Evolutionary conservation across 2,888 invertebrate species (phyloP).

Genomic region (Spilarctia lutea): DNA sequence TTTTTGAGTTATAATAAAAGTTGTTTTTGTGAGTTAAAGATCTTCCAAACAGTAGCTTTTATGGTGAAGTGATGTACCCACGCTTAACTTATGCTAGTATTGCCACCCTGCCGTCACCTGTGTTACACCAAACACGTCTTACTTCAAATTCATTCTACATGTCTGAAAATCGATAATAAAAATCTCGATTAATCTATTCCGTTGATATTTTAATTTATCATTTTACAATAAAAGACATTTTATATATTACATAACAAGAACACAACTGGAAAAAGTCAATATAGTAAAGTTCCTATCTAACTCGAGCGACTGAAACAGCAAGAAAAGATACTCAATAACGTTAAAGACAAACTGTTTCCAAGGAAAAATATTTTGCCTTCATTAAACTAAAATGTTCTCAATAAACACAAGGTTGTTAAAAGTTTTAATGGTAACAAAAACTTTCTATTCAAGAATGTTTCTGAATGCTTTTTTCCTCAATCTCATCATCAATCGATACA

Average conservation of each 20-base stretch:
- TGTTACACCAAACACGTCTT: too few species aligned
- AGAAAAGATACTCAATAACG: neutral
- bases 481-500: neutral
- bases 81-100: too few species aligned
- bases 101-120: too few species aligned
- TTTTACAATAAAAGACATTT: neutral
- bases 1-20: too few species aligned
- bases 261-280: neutral
- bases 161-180: too few species aligned
- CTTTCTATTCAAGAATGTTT: neutral
- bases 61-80: too few species aligned
- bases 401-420: constrained; percentile 22
- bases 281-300: neutral
- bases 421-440: constrained; percentile 35
- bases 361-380: constrained; percentile 16
- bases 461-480: neutral
- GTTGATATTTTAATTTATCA: too few species aligned
- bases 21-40: too few species aligned
- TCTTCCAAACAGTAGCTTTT: too few species aligned
- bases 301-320: neutral
- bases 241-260: neutral
- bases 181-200: too few species aligned
- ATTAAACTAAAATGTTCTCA: constrained; percentile 20
- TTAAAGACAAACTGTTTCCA: constrained; percentile 4
- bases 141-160: too few species aligned